A percentile compares a stretch with the other conserved stretches of the same genome.
Evolutionary conservation across 2,113 vertebrate genomes (phyloP).

Genomic region (Myrmecophaga tridactyla): DNA sequence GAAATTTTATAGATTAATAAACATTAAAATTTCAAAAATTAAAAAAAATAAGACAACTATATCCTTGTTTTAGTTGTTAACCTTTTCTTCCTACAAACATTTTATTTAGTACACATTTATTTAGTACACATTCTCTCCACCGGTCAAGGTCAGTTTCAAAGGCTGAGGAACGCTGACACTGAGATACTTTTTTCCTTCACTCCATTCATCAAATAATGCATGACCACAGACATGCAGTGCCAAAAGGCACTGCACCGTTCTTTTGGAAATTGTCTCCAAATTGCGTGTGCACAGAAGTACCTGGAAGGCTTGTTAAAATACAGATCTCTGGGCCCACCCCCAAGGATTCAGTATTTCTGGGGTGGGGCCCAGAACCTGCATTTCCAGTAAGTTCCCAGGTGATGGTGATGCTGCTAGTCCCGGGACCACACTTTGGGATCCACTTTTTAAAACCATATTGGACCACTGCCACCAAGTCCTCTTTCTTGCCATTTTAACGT

Average conservation of each 20-base stretch:
- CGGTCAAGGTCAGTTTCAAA: neutral
- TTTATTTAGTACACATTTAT: neutral
- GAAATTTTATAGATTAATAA: too few species aligned
- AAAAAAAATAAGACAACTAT: neutral
- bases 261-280: neutral
- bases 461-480: neutral
- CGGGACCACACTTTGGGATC: neutral
- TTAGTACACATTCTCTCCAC: neutral
- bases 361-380: neutral
- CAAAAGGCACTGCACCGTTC: fast-evolving
- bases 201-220: neutral
- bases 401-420: neutral
- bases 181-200: neutral
- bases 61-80: neutral
- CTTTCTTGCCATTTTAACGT: neutral
- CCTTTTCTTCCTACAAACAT: neutral
- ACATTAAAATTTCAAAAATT: too few species aligned
- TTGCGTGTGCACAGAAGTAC: neutral
- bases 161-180: neutral
- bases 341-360: neutral
- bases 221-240: neutral
- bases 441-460: too few species aligned
- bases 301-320: neutral
- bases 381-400: neutral
- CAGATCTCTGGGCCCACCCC: neutral